Evolutionary conservation across 2,888 invertebrate species (phyloP), one percentile per base, ranked within the genome.

Genomic region (Polydrusus cervinus): DNA sequence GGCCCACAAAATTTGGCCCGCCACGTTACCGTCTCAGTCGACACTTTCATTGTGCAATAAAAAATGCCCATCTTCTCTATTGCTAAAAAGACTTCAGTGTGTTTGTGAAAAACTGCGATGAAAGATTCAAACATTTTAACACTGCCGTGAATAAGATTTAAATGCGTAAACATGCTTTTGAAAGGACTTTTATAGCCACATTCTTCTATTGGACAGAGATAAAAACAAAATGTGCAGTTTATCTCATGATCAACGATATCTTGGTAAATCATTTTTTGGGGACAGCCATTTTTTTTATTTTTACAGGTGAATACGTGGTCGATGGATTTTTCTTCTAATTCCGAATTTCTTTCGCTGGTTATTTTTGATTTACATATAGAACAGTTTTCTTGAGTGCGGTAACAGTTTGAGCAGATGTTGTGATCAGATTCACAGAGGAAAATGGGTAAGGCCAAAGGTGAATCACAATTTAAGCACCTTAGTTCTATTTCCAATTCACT

Each of bases 101-200:
- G 75, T 64, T 81, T 84, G n/a, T 83, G 82, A 69, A 84, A 83
- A 10, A 78, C 75, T n/a, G 78, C 76, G 14, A 80, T 81, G n/a
- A 80, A 80, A 1, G 78, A 78, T 30, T 80, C 78, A 3, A 75
- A 38, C 1, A 83, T 74, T 62, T 81, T 82, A 1, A 81, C 80
- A 67, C 83, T 83, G n/a, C 81, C 78, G 66, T 84, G 84, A 7
- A 82, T 80, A 0, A 83, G 65, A 47, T 80, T 83, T 20, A 84
- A 66, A 76, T 84, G 84, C 25, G 81, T 79, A 13, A 75, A 47
- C 64, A 83, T 79, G 5, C 79, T 61, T 25, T 79, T 77, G 61
- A 80, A 83, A 55, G 78, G 78, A 6, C 79, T 80, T 67, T 78
- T 75, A 66, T 75, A 79, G 1, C 66, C 66, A 66, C 84, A 84